Base-by-base conservation (phyloP, 2,113 vertebrate genomes). In the Catharus bicknelli region DNA sequence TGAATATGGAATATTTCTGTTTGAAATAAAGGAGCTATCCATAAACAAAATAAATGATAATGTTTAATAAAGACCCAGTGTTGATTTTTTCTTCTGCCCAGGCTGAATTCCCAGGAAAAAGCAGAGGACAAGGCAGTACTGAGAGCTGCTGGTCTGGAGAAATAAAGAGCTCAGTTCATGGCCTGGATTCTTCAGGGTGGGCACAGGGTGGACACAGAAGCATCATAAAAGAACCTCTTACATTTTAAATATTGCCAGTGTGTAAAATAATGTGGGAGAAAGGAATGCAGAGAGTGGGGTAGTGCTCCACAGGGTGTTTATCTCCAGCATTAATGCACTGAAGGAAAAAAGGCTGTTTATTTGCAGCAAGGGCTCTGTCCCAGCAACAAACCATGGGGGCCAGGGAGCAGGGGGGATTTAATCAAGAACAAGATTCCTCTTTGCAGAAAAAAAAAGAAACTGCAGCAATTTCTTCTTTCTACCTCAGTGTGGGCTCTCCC, bases 11-110 rank as follows among this genome's bases (percentile, higher is more conserved):
- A 22, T 68, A 86, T 77, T 92, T 88, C 88, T 95, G 83, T 95
- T 92, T 94, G 86, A 94, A 93, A 88, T 95, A 93, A 89, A 93
- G 42, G 69, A 66, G 62, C 38, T 94, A n/a, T 92, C 90, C 5
- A 6, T 95, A 86, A 95, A 63, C 62, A 34, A 75, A 93, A 92
- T 95, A 89, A 93, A 91, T 38, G 23, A 76, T 47, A 29, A 29
- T 40, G 76, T 93, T 93, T 90, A 90, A 66, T 93, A 95, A 69
- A 90, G 62, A 20, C 3, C 14, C 34, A 20, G 57, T 0, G 0
- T 12, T 80, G 21, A 57, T 26, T 57, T 77, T 48, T 77, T 16
- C 27, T 50, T 83, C 55, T 70, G 26, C 48, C 26, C 20, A 40
- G 57, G n/a, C 3, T 51, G 29, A 62, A 64, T 4, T 27, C 22